A percentile compares a stretch with the other conserved stretches of the same genome.
Evolutionary conservation across 2,888 invertebrate species (phyloP).

Genomic region (Panopea generosa): DNA sequence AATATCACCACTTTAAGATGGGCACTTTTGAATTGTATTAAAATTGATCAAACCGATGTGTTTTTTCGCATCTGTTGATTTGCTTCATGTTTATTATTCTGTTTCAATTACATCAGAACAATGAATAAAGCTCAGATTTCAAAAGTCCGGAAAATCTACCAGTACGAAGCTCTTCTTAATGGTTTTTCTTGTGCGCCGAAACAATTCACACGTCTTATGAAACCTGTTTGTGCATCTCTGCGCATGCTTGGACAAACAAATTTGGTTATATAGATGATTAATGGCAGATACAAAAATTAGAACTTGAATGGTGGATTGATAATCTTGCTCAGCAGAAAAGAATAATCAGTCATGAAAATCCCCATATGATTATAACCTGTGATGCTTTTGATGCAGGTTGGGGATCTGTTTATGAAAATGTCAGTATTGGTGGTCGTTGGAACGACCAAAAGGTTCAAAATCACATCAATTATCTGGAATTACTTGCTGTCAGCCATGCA

Average conservation of each 20-base stretch:
- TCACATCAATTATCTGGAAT: conserved; percentile 25
- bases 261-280: conserved; percentile 61
- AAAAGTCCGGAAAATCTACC: conserved; percentile 42
- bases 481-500: conserved; percentile 12
- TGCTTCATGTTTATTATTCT: conserved; percentile 49
- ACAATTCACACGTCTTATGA: conserved; percentile 58
- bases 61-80: conserved; percentile 37
- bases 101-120: conserved; percentile 31
- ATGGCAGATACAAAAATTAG: conserved; percentile 16
- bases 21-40: conserved; percentile 43
- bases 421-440: conserved; percentile 24
- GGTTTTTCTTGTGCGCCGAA: conserved; percentile 49
- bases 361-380: conserved; percentile 10
- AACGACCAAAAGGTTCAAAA: background rate
- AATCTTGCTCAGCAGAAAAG: conserved; percentile 14
- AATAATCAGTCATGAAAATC: background rate
- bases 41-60: conserved; percentile 26
- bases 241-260: conserved; percentile 39
- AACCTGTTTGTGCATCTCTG: conserved; percentile 52
- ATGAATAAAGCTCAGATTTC: conserved; percentile 40
- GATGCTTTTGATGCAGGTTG: conserved; percentile 29
- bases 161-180: conserved; percentile 50
- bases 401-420: conserved; percentile 11
- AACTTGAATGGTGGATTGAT: conserved; percentile 35
- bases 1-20: conserved; percentile 51